Conservation (phyloP, 2,797 vertebrate species). For the Malacoraja senta region DNA sequence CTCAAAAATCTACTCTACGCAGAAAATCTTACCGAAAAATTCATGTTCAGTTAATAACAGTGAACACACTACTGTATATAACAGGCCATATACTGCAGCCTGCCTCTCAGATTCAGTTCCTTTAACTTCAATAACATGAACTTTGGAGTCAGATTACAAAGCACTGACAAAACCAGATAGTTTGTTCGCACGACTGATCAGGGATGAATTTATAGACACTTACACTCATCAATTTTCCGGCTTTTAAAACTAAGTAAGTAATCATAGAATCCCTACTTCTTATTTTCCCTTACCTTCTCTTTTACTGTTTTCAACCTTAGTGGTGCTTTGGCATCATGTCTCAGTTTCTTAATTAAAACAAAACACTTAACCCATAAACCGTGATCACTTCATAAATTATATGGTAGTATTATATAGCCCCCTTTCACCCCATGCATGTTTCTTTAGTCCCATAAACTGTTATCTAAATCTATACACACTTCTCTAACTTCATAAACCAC, state of each 20-base stretch:
- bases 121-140: slow-evolving; percentile 40
- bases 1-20: no score
- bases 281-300: slow-evolving; percentile 1
- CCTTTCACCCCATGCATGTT: slow-evolving; percentile 24
- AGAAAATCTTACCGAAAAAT: neutral
- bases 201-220: neutral
- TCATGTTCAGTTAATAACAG: no score
- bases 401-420: slow-evolving; percentile 16
- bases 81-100: no score
- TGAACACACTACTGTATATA: no score
- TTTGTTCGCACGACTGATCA: no score
- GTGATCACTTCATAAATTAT: slow-evolving; percentile 17
- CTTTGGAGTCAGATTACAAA: slow-evolving; percentile 37
- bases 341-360: slow-evolving; percentile 32
- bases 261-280: neutral
- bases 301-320: slow-evolving; percentile 24
- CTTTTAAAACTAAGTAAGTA: neutral
- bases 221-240: neutral
- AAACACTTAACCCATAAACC: slow-evolving; percentile 33
- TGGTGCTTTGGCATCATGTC: slow-evolving; percentile 10
- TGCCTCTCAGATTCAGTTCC: slow-evolving; percentile 34
- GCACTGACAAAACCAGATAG: neutral
- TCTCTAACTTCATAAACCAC: slow-evolving; percentile 29
- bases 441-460: slow-evolving; percentile 2
- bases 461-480: neutral